phyloP scores from a whole-genome alignment of 2,888 invertebrate genomes.

The Drosophila mercatorum region DNA sequence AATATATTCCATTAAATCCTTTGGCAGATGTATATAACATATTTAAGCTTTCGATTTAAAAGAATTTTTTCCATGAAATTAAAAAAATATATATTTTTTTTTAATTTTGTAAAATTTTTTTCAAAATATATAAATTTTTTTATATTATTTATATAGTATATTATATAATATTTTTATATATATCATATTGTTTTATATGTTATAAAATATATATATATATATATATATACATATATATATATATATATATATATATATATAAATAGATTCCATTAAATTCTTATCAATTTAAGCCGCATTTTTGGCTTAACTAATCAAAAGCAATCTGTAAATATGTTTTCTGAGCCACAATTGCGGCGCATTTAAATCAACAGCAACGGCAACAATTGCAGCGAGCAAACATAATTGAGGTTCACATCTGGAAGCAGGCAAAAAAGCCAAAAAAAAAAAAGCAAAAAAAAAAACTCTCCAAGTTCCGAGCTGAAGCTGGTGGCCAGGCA shows the following conservation, averaged over 20 bases:
- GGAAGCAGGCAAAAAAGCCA: conserved; percentile 9
- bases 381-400: conserved; percentile 26
- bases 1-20: too few species aligned
- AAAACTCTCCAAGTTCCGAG: conserved; percentile 6
- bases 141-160: too few species aligned
- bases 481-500: conserved; percentile 51
- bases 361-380: conserved; percentile 41
- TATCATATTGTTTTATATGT: too few species aligned
- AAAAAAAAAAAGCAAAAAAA: conserved; percentile 2
- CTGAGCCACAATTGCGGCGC: conserved; percentile 44
- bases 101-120: not conserved
- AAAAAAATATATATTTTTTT: not conserved
- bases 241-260: not conserved
- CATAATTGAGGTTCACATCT: conserved; percentile 39
- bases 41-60: not conserved
- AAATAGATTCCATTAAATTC: not conserved
- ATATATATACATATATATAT: not conserved
- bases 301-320: conserved; percentile 21
- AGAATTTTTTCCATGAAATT: not conserved
- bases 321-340: conserved; percentile 30
- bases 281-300: conserved; percentile 3
- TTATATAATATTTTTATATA: too few species aligned
- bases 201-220: too few species aligned
- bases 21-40: not conserved
- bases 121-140: too few species aligned